Percentiles rank a stretch among this genome's conserved stretches.
Evolutionary conservation across 2,113 vertebrate genomes (phyloP).

Genomic region (Sinocyclocheilus anophthalmus): DNA sequence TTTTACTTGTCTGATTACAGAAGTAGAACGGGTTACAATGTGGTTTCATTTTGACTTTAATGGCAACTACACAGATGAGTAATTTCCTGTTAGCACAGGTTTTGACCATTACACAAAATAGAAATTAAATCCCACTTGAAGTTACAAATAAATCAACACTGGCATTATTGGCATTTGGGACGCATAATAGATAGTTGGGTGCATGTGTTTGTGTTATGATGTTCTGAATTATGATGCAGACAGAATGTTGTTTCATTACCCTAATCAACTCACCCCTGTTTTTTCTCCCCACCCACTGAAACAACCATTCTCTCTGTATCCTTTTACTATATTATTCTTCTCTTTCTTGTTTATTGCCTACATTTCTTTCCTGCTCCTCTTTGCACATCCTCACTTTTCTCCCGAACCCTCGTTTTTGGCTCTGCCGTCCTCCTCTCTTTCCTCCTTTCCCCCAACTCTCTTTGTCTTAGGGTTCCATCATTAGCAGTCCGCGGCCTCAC

Average conservation of each 20-base stretch:
- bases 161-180: neutral
- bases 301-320: slow-evolving; percentile 45
- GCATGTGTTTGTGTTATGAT: slow-evolving; percentile 22
- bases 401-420: slow-evolving; percentile 6
- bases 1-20: neutral
- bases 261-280: slow-evolving; percentile 62
- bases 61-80: no score
- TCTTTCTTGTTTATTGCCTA: slow-evolving; percentile 3
- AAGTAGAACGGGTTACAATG: neutral
- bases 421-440: slow-evolving; percentile 30
- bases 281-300: slow-evolving; percentile 47
- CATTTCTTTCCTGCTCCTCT: neutral
- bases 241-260: slow-evolving; percentile 50
- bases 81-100: neutral
- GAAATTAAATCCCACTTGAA: neutral
- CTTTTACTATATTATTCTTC: slow-evolving; percentile 24
- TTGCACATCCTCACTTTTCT: neutral
- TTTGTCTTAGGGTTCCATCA: slow-evolving; percentile 85
- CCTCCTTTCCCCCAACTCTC: slow-evolving; percentile 60
- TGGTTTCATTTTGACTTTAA: neutral
- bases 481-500: slow-evolving; percentile 88
- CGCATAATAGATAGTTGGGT: slow-evolving; percentile 13
- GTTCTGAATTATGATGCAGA: slow-evolving; percentile 37
- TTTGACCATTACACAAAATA: neutral
- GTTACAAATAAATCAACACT: neutral